phyloP scores from a whole-genome alignment of 2,113 vertebrate genomes.

The Oreochromis tanganicae region DNA sequence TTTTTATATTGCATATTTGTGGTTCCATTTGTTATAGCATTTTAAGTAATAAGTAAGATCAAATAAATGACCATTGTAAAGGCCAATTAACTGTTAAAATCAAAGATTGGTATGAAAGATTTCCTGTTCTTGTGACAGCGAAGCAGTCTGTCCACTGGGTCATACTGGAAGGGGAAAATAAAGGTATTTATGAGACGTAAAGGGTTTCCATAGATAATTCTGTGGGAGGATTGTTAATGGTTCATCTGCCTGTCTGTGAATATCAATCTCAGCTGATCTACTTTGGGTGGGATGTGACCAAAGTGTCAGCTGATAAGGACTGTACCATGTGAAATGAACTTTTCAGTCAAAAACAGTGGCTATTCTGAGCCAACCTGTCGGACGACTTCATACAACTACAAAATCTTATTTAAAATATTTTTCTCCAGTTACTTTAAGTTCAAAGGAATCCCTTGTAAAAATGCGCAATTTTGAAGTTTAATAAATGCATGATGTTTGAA shows the following conservation, averaged over 20 bases:
- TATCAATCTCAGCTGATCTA: not conserved
- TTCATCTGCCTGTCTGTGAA: not conserved
- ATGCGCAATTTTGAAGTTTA: not conserved
- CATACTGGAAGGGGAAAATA: rapidly evolving
- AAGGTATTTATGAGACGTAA: not conserved
- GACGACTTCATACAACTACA: not conserved
- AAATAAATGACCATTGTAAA: not conserved
- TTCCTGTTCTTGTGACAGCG: not conserved
- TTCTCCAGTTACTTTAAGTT: not conserved
- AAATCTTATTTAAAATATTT: not conserved
- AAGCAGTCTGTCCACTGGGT: not conserved
- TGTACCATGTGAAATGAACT: rapidly evolving
- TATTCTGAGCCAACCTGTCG: rapidly evolving
- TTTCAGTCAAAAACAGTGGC: not conserved
- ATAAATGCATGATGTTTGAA: not conserved
- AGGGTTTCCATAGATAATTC: not conserved
- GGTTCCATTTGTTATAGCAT: rapidly evolving
- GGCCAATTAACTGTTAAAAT: not conserved
- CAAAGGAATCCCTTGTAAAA: not conserved
- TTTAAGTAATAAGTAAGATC: not conserved
- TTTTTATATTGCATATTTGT: not conserved
- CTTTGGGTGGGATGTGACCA: not conserved
- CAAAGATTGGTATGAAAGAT: rapidly evolving
- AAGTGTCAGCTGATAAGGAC: not conserved
- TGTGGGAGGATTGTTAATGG: not conserved